Evolutionary conservation across 2,797 vertebrate genomes (phyloP), one percentile per base, ranked within the genome.

Genomic region (Aselliscus stoliczkanus): DNA sequence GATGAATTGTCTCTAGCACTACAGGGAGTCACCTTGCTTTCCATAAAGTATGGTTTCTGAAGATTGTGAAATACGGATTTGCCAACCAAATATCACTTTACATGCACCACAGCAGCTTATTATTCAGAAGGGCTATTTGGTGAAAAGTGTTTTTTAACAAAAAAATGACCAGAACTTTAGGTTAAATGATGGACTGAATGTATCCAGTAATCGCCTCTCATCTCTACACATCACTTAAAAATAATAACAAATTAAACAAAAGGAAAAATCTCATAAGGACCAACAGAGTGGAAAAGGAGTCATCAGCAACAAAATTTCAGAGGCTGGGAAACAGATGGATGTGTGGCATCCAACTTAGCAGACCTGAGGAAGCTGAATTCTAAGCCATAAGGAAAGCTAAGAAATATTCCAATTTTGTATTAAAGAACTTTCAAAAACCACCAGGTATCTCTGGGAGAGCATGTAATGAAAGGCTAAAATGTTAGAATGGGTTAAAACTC

Each of bases 61-160:
- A 87, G 76, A 80, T 34, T 65, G 54, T 93, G 76, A 90, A 90
- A 96, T 92, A 76, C 9, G 14, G 18, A 56, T 29, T 84, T 65
- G 27, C 47, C 67, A 56, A 42, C 76, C 50, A 69, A 92, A 88
- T 90, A 80, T 84, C 93, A 90, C 79, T 93, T 86, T 77, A 94
- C 91, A 88, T 27, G 42, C 23, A 85, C 25, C 31, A 52, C 34
- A 88, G 18, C 12, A 60, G 54, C 52, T 85, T 56, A 67, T 42
- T 85, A 15, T 64, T 92, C 81, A 77, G 65, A 88, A 94, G 54
- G 85, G 67, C 47, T 62, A 44, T 44, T 89, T 42, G 60, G 27
- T 90, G 27, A 65, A 52, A 76, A 52, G 21, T 31, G 21, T 31
- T 83, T 92, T 47, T 75, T 10, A 21, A 81, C 81, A 15, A 81